These are phyloP conservation scores for Catharus fuscescens DNA, from an alignment of 2,113 vertebrate genomes.

Conservation along the genomic window DNA sequence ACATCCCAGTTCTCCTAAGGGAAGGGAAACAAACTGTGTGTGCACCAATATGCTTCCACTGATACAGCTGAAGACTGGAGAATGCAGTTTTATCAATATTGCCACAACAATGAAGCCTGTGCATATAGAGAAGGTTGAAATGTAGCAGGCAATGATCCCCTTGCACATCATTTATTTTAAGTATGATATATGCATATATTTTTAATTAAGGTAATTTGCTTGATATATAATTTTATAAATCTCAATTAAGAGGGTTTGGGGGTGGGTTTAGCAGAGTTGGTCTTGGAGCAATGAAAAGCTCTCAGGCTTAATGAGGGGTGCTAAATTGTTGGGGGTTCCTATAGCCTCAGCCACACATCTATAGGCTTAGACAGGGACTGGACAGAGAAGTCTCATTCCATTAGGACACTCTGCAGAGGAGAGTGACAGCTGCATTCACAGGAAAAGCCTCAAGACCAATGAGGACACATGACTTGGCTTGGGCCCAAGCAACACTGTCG, in stretches of 20 bases:
- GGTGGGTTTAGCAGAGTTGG: background rate
- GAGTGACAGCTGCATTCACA: conserved; percentile 44
- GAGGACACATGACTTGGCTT: conserved; percentile 44
- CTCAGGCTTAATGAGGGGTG: background rate
- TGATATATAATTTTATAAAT: conserved; percentile 2
- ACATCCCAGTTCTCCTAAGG: background rate
- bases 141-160: background rate
- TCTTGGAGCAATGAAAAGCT: background rate
- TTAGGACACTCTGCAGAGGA: background rate
- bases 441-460: conserved; percentile 57
- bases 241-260: background rate
- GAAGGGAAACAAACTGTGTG: background rate
- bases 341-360: background rate
- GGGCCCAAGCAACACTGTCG: background rate
- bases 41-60: background rate
- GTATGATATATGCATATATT: background rate
- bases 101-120: background rate
- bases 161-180: background rate
- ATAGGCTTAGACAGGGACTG: background rate
- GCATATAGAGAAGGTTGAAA: background rate
- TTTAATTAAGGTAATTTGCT: conserved; percentile 15
- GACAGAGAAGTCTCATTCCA: conserved; percentile 33
- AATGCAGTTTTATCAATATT: background rate
- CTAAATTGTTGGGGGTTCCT: background rate
- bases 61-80: background rate